Conservation (phyloP, 2,797 vertebrate species). For the Spinus olivaceus region DNA sequence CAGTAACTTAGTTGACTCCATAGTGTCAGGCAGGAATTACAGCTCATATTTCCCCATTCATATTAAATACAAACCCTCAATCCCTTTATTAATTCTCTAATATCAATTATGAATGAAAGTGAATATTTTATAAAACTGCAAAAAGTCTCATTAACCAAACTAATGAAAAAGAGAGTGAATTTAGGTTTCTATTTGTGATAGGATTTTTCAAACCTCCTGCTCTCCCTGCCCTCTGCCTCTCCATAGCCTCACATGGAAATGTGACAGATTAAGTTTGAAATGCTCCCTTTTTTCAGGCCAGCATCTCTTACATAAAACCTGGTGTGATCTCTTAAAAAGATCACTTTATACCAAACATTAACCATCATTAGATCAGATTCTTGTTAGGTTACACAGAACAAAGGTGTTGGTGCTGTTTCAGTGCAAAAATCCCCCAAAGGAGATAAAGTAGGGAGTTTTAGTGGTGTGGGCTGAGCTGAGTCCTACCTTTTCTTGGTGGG, state of each 20-base stretch:
- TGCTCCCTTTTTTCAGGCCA: not conserved
- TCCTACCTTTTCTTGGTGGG: constrained; percentile 76
- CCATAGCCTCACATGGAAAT: not conserved
- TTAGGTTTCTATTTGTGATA: not conserved
- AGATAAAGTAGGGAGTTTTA: not conserved
- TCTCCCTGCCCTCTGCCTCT: not conserved
- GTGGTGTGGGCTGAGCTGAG: not conserved
- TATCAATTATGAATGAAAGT: not conserved
- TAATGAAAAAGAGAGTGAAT: not conserved
- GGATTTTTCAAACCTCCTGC: not conserved
- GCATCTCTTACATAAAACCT: not conserved
- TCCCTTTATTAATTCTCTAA: not conserved
- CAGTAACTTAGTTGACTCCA: not conserved
- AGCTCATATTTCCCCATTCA: not conserved
- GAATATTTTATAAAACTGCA: not conserved
- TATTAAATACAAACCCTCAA: constrained; percentile 12
- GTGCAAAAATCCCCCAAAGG: not conserved
- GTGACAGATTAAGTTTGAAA: not conserved
- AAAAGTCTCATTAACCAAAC: not conserved
- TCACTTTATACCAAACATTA: not conserved
- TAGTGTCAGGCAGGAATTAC: not conserved
- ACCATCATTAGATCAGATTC: not conserved
- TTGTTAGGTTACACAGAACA: not conserved
- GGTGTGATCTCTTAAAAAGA: not conserved
- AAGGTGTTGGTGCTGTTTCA: not conserved